A percentile compares a stretch with the other conserved stretches of the same genome.
These are phyloP conservation scores for Labeo catla DNA, from an alignment of 2,113 vertebrate species.

Conservation along the genomic window DNA sequence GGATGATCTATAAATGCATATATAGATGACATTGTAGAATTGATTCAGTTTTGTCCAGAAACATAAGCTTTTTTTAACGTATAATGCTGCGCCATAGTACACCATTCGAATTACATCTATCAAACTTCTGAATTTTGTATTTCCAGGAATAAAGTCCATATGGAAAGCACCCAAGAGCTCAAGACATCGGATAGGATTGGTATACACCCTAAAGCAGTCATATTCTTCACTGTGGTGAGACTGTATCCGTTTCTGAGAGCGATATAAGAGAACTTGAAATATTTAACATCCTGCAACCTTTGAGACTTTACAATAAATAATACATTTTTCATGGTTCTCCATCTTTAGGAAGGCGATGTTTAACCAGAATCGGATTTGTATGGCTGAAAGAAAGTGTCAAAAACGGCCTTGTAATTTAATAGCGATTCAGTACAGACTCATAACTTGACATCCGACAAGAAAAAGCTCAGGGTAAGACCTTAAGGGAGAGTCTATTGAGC, in stretches of 20 bases:
- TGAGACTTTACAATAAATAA: conserved; percentile 43
- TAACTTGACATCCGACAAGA: conserved; percentile 52
- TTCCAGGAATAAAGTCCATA: not conserved
- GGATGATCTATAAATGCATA: not conserved
- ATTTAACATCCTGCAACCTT: conserved; percentile 54
- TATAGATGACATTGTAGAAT: not conserved
- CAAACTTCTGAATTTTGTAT: not conserved
- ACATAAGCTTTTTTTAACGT: not conserved
- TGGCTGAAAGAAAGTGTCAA: conserved; percentile 49
- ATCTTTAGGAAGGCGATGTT: conserved; percentile 44
- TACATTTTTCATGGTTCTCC: conserved; percentile 52
- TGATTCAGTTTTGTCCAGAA: not conserved
- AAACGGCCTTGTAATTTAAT: conserved; percentile 57
- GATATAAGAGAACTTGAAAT: conserved; percentile 49
- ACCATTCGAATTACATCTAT: not conserved
- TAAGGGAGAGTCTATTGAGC: conserved; percentile 39
- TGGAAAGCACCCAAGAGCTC: conserved; percentile 3
- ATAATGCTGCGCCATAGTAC: not conserved
- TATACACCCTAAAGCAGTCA: not conserved
- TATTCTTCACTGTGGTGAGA: not conserved
- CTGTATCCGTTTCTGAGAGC: not conserved
- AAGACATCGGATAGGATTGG: not conserved
- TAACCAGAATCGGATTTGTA: conserved; percentile 45
- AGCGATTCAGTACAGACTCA: conserved; percentile 50
- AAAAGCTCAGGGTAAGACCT: conserved; percentile 40